Conservation (phyloP, 2,113 vertebrate genomes). For the Eleginops maclovinus region DNA sequence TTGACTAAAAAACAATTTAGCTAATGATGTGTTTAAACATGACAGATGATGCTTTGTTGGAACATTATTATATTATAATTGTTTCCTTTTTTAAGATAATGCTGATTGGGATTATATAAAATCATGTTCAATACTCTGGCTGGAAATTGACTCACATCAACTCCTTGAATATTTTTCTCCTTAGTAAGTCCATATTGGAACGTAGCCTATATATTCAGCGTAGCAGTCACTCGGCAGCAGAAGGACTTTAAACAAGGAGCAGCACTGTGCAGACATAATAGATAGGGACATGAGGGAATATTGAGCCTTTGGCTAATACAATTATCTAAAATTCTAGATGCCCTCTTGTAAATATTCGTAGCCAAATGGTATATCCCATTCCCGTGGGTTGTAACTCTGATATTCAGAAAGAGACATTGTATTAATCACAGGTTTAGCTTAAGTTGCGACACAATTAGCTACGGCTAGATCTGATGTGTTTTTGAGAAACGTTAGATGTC, state of each 20-base stretch:
- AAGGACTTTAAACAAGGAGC: background rate
- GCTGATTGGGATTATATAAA: too few relatives aligned
- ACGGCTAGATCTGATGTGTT: background rate
- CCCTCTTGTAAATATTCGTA: background rate
- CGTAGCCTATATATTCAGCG: conserved; percentile 29
- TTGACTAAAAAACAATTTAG: too few relatives aligned
- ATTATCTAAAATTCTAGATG: background rate
- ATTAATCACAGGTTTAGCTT: background rate
- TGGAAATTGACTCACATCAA: conserved; percentile 39
- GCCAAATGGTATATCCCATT: background rate
- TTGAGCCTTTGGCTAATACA: too few relatives aligned
- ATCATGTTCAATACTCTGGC: too few relatives aligned
- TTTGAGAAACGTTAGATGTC: background rate
- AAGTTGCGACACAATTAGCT: background rate
- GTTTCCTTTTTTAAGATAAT: too few relatives aligned
- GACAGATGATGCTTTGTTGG: too few relatives aligned
- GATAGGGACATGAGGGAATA: background rate
- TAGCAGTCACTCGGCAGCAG: conserved; percentile 3
- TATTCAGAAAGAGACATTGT: background rate
- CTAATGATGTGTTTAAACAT: too few relatives aligned
- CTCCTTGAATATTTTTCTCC: conserved; percentile 12
- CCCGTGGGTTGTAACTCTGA: background rate
- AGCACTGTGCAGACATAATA: background rate
- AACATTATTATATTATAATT: too few relatives aligned
- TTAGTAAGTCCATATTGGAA: conserved; percentile 37